Base-by-base conservation (phyloP, 2,888 invertebrate genomes). In the Micoletzkya japonica region DNA sequence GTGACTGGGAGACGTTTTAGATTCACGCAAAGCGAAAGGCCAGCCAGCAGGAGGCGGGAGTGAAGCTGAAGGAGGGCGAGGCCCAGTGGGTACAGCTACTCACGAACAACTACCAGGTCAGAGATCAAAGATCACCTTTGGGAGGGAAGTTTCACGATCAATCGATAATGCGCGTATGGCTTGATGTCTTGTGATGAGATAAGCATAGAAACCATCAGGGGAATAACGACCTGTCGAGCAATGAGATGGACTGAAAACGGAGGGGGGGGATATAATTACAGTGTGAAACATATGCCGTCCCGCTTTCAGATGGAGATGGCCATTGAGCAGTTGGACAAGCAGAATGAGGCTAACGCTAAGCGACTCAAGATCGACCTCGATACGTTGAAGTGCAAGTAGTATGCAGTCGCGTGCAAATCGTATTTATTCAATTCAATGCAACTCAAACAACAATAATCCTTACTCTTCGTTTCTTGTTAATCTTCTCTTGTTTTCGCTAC, bases 21-120 rank as follows among this genome's bases (percentile, higher is more conserved):
- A 72, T 81, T 28, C 83, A 83, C 61, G 77, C 82, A 44, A 70
- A 71, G 26, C 70, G 83, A 14, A 83, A 83, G 68, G 71, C 73
- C 56, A 70, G 73, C 7, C 83, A 83, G 67, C 70, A 77, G 70
- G 79, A 81, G 7, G 80, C 82, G 1, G 82, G 82, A 24, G 73
- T 73, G n/a, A 76, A 77, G 66, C 64, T 82, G 71, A 78, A 75
- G 57, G 74, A 78, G 20, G 68, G 79, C 49, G 79, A 79, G 26
- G 66, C 73, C 7, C 64, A 67, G 10, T 79, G 79, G 79, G 77
- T 78, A n/a, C 30, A 68, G 28, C 77, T 78, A 76, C 73, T 79
- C 50, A 75, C 79, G 57, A 79, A 79, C 59, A 79, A 79, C 66
- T 79, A 79, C n/a, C 71, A 75, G 69, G 79, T 76, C n/a, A 44